Base-by-base conservation (phyloP, 2,113 vertebrate species). In the Scortum barcoo region DNA sequence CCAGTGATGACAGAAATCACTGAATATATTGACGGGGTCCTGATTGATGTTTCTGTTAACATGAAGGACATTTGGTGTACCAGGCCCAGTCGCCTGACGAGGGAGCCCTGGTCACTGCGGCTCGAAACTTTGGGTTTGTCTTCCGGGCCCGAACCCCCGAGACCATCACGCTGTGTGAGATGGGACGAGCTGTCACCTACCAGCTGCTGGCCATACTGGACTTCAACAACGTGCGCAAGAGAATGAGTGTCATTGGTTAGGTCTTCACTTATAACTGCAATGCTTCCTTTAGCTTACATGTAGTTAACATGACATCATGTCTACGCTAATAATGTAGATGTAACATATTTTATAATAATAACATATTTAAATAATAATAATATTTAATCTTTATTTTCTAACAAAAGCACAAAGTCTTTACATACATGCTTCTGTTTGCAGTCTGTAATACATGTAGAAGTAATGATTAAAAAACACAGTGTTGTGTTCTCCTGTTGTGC, bases 41-140 rank as follows among this genome's bases (percentile, higher is more conserved):
- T 74, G 42, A 61, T 16, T 9, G 58, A 68, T 62, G 51, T 78
- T 26, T 48, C 19, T 78, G 50, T 70, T 3, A 26, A 68, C 71
- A 28, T 19, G 54, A 82, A 98, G 97, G 97, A 65, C 91, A 95
- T 81, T 72, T 98, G 60, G 86, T 95, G 68, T 98, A 98, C 89
- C 97, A 98, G 90, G 97, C 97, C n/a, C 97, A 98, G 93, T 98
- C 97, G 2, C 97, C 97, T 0, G 97, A 98, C 0, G 97, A 98
- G 86, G 97, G 96, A 6, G 97, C 97, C 0, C 79, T 98, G 86
- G 97, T 98, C 61, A 97, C 97, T 0, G 97, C 97, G 0, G 96
- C 97, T 26, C 94, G 97, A 22, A 98, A 97, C 87, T 98, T 98
- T 0, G 97, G 97, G 3, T 98, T 97, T 0, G 96, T 98, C 24